Base-by-base conservation (phyloP, 2,888 invertebrate genomes). In the Priocnemis perturbator region DNA sequence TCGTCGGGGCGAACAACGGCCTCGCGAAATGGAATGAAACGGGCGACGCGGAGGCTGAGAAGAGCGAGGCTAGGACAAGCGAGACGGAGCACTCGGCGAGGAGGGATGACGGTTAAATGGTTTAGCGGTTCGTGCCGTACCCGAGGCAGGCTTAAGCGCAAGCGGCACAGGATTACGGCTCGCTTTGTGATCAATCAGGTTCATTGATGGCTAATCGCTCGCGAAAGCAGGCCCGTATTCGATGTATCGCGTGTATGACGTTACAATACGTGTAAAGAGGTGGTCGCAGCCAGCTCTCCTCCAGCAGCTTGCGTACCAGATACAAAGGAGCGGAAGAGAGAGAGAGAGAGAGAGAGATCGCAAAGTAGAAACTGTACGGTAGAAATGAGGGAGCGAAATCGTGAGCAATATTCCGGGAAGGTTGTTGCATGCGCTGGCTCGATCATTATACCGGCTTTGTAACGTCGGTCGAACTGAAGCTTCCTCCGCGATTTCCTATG, bases 121-220 rank as follows among this genome's bases (percentile, higher is more conserved):
- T 73, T 73, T 67, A 73, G 58, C 64, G 73, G 64, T 67, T 67
- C 71, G 64, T 68, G 67, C 68, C 60, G 60, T 47, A 60, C 58
- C 53, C 60, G 57, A 52, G 64, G 60, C 64, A 69, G 72, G 62
- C 66, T 62, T 62, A 72, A 65, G 68, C 52, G 66, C 66, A 58
- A 50, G 64, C 60, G 61, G 66, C 60, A 47, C 21, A 62, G 73
- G 61, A 72, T 77, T 68, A 67, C 55, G 53, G 61, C 23, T 68
- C 69, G 71, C 76, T 76, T 75, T 77, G 76, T 73, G 75, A 79
- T 76, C 76, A 78, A 78, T 81, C 78, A 73, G 69, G 74, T 78
- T 79, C 74, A 75, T 82, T 71, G 76, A 71, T 71, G 76, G 73
- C 71, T 81, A 81, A 83, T 83, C 78, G 81, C 67, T 75, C 71